These are phyloP conservation scores for Cichladusa arquata DNA, from an alignment of 2,113 vertebrate species.

Conservation along the genomic window DNA sequence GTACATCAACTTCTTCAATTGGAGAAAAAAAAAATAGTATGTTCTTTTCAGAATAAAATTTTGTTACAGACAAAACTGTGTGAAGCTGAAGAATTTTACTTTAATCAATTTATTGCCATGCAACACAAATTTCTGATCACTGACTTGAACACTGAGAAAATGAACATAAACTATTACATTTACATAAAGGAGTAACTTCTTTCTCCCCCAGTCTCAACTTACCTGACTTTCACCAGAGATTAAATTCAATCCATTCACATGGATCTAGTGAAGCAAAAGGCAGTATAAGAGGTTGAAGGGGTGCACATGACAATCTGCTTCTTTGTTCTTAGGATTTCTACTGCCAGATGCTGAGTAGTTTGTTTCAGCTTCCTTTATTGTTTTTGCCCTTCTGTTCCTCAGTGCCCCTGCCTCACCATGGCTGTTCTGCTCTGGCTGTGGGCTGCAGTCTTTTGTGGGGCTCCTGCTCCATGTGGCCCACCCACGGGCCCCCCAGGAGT, in stretches of 20 bases:
- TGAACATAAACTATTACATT: not conserved
- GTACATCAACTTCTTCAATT: not conserved
- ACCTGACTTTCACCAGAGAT: not conserved
- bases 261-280: not conserved
- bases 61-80: not conserved
- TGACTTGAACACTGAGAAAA: not conserved
- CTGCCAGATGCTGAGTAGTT: not conserved
- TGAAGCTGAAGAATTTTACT: not conserved
- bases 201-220: not conserved
- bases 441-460: not conserved
- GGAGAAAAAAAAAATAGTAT: not conserved
- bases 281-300: not conserved
- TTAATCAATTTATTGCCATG: not conserved
- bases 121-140: not conserved
- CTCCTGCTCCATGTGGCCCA: accelerated
- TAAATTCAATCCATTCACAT: not conserved
- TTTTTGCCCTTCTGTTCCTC: not conserved
- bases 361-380: not conserved
- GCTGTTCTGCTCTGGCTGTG: not conserved
- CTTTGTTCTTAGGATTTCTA: not conserved
- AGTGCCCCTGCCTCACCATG: accelerated
- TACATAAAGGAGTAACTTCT: not conserved
- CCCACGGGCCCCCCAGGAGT: accelerated
- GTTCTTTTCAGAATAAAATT: not conserved
- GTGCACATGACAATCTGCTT: accelerated